Percentiles rank a stretch among this genome's conserved stretches.
These are phyloP conservation scores for Pyrrhosoma nymphula DNA, from an alignment of 2,888 invertebrate species.

Conservation along the genomic window DNA sequence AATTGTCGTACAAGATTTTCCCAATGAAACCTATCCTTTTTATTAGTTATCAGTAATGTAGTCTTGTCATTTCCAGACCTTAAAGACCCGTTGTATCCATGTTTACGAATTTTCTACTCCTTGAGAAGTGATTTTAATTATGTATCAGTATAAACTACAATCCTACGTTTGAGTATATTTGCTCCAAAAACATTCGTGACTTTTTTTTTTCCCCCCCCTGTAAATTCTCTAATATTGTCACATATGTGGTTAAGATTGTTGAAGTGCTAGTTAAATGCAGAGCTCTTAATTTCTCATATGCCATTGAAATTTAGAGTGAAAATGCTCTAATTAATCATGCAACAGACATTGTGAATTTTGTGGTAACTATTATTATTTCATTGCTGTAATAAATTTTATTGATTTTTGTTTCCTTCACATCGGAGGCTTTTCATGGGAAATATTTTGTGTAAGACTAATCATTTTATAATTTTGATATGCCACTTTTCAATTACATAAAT, in stretches of 20 bases:
- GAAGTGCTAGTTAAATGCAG: too few relatives aligned
- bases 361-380: not conserved
- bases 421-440: not conserved
- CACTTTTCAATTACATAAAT: not conserved
- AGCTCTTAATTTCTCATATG: not conserved
- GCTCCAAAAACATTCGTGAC: too few relatives aligned
- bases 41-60: not conserved
- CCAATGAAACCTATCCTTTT: not conserved
- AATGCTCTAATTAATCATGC: not conserved
- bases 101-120: too few relatives aligned
- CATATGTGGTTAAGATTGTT: too few relatives aligned
- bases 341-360: not conserved
- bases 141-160: too few relatives aligned
- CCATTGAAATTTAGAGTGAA: not conserved
- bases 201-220: not conserved
- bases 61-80: not conserved
- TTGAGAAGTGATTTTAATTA: too few relatives aligned
- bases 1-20: not conserved
- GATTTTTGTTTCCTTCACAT: not conserved
- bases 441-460: not conserved
- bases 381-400: not conserved
- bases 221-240: not conserved
- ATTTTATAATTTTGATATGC: not conserved
- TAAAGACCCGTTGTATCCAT: too few relatives aligned
- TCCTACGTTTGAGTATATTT: too few relatives aligned